phyloP scores from a whole-genome alignment of 1,140 invertebrate genomes.

The Tetragnatha versicolor region DNA sequence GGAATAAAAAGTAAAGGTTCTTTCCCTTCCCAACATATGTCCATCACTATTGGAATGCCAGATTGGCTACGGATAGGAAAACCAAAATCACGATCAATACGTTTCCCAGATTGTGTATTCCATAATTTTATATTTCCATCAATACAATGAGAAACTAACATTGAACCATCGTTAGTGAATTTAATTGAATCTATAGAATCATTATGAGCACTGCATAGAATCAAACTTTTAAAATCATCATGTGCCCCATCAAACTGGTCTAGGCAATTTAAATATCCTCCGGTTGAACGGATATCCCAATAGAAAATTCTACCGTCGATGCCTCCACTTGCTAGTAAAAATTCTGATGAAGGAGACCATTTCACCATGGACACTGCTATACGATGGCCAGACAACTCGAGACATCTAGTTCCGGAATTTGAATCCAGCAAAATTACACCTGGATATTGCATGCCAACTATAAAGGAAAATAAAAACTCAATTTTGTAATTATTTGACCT shows the following conservation, averaged over 20 bases:
- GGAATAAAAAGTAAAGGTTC: constrained; percentile 66
- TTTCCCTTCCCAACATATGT: constrained; percentile 60
- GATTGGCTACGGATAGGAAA: constrained; percentile 62
- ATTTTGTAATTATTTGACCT: too few relatives aligned
- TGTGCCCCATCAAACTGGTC: constrained; percentile 65
- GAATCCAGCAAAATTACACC: constrained; percentile 66
- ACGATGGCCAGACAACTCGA: constrained; percentile 65
- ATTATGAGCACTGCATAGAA: constrained; percentile 64
- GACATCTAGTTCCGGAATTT: constrained; percentile 64
- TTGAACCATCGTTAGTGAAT: constrained; percentile 66
- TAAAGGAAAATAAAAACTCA: not conserved
- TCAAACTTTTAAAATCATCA: constrained; percentile 32
- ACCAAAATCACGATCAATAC: constrained; percentile 66
- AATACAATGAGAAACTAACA: constrained; percentile 66
- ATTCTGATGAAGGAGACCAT: constrained; percentile 67
- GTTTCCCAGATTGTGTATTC: constrained; percentile 64
- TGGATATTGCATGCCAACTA: constrained; percentile 62
- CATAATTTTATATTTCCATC: constrained; percentile 66
- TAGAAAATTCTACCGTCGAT: constrained; percentile 64
- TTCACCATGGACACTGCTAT: constrained; percentile 62
- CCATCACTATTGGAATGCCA: not conserved
- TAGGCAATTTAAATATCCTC: constrained; percentile 63
- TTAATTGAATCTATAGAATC: constrained; percentile 65
- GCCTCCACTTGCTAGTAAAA: constrained; percentile 66
- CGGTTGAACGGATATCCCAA: constrained; percentile 68